Conservation (phyloP, 2,797 vertebrate species). For the Darevskia mixta region DNA sequence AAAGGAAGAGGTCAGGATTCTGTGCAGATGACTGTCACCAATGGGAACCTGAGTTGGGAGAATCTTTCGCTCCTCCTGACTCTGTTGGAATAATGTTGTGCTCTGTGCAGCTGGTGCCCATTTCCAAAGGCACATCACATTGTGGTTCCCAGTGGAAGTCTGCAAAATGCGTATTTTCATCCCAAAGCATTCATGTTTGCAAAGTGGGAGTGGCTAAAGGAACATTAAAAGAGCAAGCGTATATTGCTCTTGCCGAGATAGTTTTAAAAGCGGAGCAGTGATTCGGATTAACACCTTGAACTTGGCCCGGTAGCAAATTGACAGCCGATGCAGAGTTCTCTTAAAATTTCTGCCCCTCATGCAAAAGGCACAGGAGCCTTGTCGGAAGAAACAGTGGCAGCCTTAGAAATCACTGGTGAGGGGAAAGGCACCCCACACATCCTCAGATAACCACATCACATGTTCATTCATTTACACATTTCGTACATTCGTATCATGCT, state of each 20-base stretch:
- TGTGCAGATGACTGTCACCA: not conserved
- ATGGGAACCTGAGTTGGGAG: not conserved
- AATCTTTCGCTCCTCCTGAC: not conserved
- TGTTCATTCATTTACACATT: too few relatives aligned
- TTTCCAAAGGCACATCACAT: not conserved
- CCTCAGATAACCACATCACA: not conserved
- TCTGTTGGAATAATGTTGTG: not conserved
- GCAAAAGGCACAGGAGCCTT: not conserved
- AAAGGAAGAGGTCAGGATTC: not conserved
- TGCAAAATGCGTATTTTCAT: not conserved
- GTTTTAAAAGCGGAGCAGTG: not conserved
- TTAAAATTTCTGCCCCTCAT: not conserved
- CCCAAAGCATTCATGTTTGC: not conserved
- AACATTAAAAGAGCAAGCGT: not conserved
- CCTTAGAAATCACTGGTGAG: too few relatives aligned
- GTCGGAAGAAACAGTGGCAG: not conserved
- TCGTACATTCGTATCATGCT: too few relatives aligned
- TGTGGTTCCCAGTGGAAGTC: not conserved
- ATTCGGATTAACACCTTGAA: not conserved
- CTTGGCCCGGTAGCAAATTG: not conserved
- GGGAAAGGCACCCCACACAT: not conserved
- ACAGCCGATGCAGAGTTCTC: not conserved
- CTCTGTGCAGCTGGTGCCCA: too few relatives aligned
- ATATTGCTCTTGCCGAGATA: not conserved
- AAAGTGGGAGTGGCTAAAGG: not conserved